A percentile compares a stretch with the other conserved stretches of the same genome.
Evolutionary conservation across 2,113 vertebrate genomes (phyloP).

Genomic region (Thomomys bottae): DNA sequence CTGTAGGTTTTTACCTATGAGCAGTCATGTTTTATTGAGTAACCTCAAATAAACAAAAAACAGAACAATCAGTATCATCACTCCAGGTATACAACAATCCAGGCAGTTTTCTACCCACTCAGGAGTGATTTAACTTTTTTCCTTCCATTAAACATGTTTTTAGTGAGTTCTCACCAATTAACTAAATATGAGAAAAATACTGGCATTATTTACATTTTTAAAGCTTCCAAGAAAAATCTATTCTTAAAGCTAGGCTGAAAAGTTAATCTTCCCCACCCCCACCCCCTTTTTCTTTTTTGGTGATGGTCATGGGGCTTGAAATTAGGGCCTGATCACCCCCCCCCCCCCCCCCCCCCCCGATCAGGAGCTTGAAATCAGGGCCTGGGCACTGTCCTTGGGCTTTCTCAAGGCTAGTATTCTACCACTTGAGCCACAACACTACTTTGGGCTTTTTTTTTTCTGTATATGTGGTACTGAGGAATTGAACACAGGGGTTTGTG

Average conservation of each 20-base stretch:
- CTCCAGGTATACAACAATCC: not conserved
- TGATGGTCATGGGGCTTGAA: no score
- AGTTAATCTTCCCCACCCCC: no score
- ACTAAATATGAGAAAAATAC: constrained; percentile 5
- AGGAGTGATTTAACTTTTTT: not conserved
- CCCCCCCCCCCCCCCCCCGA: no score
- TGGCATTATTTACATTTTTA: constrained; percentile 29
- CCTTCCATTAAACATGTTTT: constrained; percentile 16
- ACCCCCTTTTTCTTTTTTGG: no score
- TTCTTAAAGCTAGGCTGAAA: not conserved
- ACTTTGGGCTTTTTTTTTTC: no score
- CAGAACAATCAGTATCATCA: not conserved
- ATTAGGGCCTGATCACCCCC: no score
- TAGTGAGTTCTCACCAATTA: constrained; percentile 20
- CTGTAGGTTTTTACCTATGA: not conserved
- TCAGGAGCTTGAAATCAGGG: no score
- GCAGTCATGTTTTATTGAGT: constrained; percentile 30
- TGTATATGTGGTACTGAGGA: no score
- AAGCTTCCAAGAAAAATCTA: constrained; percentile 40
- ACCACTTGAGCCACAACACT: no score
- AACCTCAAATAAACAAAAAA: not conserved
- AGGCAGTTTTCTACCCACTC: constrained; percentile 18
- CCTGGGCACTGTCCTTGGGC: no score
- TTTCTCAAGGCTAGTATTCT: no score
- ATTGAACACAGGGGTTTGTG: no score